Evolutionary conservation across 2,797 vertebrate genomes (phyloP).

Genomic region (Eospalax fontanierii): DNA sequence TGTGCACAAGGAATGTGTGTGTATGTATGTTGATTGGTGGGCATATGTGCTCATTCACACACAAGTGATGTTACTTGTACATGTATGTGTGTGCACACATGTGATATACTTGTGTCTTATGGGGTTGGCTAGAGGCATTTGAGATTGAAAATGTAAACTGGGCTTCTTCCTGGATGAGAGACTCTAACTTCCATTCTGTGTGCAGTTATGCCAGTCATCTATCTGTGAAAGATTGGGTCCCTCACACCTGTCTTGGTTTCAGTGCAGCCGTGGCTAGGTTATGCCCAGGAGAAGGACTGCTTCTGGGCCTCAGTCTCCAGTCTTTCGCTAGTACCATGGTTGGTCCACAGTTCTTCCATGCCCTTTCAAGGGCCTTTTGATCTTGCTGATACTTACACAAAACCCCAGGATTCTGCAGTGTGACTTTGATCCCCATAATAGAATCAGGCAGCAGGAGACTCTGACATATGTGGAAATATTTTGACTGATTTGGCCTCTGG

Average conservation of each 20-base stretch:
- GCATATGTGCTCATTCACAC: no score
- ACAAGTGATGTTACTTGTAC: background rate
- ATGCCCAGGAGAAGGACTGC: background rate
- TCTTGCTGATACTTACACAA: conserved; percentile 71
- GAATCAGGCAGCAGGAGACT: conserved; percentile 81
- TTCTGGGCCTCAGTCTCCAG: background rate
- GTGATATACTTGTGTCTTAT: no score
- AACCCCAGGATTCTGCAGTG: conserved; percentile 67
- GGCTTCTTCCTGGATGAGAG: background rate
- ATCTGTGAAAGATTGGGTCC: background rate
- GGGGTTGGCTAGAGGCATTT: background rate
- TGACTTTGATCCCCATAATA: conserved; percentile 80
- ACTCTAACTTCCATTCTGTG: background rate
- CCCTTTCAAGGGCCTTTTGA: conserved; percentile 57
- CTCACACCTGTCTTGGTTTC: background rate
- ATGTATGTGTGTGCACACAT: fast-evolving
- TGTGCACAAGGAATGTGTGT: background rate
- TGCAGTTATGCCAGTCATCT: fast-evolving
- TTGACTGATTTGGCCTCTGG: conserved; percentile 53
- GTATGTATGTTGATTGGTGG: background rate
- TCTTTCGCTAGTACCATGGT: background rate
- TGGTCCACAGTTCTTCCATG: fast-evolving
- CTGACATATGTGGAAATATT: conserved; percentile 20
- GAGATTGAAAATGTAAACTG: background rate
- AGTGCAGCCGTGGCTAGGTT: background rate